Conservation (phyloP, 2,113 vertebrate genomes). For the Podiceps cristatus region DNA sequence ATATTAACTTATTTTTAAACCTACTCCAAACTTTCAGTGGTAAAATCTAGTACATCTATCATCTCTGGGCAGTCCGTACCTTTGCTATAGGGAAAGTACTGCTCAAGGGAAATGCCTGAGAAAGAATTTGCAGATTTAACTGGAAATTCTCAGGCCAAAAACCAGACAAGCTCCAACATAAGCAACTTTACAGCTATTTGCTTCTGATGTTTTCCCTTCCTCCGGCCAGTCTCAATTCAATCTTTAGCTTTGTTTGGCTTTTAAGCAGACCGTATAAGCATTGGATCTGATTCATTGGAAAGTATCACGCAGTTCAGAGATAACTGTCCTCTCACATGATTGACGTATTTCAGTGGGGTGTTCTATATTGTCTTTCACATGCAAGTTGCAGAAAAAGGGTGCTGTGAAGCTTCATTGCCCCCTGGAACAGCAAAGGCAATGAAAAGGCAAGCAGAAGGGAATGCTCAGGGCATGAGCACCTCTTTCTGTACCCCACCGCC, state of each 20-base stretch:
- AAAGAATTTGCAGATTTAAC: neutral
- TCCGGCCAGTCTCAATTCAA: neutral
- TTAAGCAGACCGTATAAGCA: neutral
- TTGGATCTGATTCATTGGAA: neutral
- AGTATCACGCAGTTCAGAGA: neutral
- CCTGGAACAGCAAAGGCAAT: neutral
- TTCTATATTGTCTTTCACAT: neutral
- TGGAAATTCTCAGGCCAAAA: neutral
- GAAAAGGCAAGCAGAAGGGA: neutral
- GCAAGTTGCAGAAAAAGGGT: neutral
- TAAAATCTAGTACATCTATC: neutral
- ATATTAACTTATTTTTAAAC: neutral
- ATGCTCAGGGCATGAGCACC: neutral
- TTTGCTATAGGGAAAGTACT: neutral
- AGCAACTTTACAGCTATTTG: neutral
- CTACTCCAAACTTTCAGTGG: neutral
- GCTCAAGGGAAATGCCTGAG: neutral
- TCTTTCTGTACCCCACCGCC: neutral
- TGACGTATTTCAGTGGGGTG: neutral
- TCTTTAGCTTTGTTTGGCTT: neutral
- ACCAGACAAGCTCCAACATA: neutral
- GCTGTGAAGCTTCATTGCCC: neutral
- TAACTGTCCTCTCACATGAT: neutral
- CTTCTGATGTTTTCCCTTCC: neutral
- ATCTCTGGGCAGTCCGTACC: neutral